Conservation (phyloP, 1,140 invertebrate genomes). For the Philotrypesis tridentata region DNA sequence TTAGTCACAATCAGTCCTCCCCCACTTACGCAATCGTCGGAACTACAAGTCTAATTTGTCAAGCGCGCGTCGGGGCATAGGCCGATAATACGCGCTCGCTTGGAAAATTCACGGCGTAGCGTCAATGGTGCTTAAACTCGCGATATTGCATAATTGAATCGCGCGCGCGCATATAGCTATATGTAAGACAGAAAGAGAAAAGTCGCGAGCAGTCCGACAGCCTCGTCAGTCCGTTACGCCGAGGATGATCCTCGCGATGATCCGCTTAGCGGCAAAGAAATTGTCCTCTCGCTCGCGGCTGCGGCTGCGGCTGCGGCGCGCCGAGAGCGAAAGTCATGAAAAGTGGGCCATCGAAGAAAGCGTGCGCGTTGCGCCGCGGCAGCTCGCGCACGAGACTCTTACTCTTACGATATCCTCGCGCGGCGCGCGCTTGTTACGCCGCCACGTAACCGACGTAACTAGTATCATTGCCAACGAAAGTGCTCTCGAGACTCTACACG, state of each 20-base stretch:
- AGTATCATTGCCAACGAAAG: constrained; percentile 73
- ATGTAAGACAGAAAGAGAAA: not conserved
- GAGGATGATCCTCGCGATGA: not conserved
- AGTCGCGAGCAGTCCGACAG: not conserved
- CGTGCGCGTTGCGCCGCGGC: not conserved
- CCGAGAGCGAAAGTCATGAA: constrained; percentile 38
- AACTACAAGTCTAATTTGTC: no score
- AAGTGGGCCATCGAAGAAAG: constrained; percentile 33
- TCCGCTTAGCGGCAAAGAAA: not conserved
- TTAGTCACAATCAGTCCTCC: no score
- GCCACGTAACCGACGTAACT: constrained; percentile 70
- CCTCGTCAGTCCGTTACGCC: not conserved
- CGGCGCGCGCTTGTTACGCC: not conserved
- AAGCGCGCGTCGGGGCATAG: no score
- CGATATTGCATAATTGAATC: no score
- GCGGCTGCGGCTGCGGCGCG: no score
- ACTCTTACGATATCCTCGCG: constrained; percentile 14
- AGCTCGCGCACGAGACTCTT: not conserved
- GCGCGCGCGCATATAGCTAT: no score
- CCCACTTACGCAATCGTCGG: no score
- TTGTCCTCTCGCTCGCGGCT: not conserved
- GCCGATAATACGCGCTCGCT: no score
- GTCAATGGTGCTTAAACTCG: no score
- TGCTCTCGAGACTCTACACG: constrained; percentile 28
- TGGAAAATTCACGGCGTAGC: no score